Percentiles rank a stretch among this genome's conserved stretches.
Conservation (phyloP, 2,113 vertebrate species). For the Crocuta crocuta region DNA sequence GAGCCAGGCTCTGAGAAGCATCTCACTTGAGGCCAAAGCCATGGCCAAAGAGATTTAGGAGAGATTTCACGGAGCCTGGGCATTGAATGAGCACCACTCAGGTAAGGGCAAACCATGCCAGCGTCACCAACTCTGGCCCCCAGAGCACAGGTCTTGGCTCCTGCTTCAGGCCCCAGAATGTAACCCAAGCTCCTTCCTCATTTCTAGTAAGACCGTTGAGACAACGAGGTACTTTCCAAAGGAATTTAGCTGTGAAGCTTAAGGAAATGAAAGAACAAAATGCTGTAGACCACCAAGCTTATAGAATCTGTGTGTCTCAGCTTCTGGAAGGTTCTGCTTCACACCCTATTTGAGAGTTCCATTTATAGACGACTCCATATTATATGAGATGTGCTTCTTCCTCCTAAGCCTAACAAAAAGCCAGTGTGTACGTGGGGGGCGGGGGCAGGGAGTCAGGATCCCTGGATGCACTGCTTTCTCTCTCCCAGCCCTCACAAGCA, state of each 20-base stretch:
- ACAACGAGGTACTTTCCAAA: slow-evolving; percentile 30
- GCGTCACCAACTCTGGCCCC: too few species aligned
- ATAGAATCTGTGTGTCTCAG: neutral
- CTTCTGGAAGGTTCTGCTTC: slow-evolving; percentile 37
- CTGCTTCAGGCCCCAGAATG: neutral
- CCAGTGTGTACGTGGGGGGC: neutral
- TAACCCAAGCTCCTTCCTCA: neutral
- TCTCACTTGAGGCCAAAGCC: neutral
- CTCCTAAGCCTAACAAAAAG: neutral
- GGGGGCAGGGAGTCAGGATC: neutral
- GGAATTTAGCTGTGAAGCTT: neutral
- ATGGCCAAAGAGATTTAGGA: neutral
- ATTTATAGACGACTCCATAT: neutral
- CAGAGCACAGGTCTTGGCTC: too few species aligned
- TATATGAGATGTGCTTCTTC: neutral
- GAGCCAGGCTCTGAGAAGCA: neutral
- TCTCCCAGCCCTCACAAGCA: neutral
- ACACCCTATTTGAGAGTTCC: neutral
- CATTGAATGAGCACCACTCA: neutral
- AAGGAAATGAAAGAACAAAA: slow-evolving; percentile 30
- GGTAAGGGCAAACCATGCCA: neutral
- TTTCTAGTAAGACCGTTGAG: neutral
- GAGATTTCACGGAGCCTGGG: neutral
- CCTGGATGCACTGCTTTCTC: neutral
- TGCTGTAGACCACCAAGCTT: neutral